A percentile compares a stretch with the other conserved stretches of the same genome.
phyloP scores from a whole-genome alignment of 2,113 vertebrate genomes.

The Anarrhichthys ocellatus region DNA sequence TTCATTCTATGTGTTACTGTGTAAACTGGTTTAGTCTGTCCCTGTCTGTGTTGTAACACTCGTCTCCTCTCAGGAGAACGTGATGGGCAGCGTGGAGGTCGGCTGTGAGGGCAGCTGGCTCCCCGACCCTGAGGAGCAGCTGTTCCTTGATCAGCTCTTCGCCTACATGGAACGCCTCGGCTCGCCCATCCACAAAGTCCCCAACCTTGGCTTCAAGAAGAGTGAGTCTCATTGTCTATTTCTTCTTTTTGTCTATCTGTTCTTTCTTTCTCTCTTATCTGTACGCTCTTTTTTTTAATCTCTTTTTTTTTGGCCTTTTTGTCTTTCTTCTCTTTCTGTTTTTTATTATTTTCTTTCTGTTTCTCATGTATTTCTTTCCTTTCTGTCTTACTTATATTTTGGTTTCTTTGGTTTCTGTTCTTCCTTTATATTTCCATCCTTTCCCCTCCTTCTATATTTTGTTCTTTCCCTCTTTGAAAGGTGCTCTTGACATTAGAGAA shows the following conservation, averaged over 20 bases:
- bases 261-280: background rate
- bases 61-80: slow-evolving; percentile 76
- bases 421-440: too few species aligned
- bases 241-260: too few species aligned
- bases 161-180: slow-evolving; percentile 82
- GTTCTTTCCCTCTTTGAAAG: background rate
- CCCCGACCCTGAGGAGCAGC: slow-evolving; percentile 85
- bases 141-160: slow-evolving; percentile 85
- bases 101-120: slow-evolving; percentile 82
- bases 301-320: too few species aligned
- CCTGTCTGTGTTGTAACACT: background rate
- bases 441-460: background rate
- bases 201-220: slow-evolving; percentile 88
- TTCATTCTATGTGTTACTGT: background rate
- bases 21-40: background rate
- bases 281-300: too few species aligned
- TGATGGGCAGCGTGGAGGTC: slow-evolving; percentile 83
- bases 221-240: slow-evolving; percentile 71
- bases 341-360: background rate
- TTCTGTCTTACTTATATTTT: background rate
- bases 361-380: background rate
- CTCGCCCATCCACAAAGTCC: slow-evolving; percentile 85
- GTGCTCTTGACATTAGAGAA: background rate
- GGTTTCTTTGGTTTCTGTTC: background rate
- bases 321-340: background rate